Evolutionary conservation across 2,888 invertebrate species (phyloP).

Genomic region (Psylliodes chrysocephalus): DNA sequence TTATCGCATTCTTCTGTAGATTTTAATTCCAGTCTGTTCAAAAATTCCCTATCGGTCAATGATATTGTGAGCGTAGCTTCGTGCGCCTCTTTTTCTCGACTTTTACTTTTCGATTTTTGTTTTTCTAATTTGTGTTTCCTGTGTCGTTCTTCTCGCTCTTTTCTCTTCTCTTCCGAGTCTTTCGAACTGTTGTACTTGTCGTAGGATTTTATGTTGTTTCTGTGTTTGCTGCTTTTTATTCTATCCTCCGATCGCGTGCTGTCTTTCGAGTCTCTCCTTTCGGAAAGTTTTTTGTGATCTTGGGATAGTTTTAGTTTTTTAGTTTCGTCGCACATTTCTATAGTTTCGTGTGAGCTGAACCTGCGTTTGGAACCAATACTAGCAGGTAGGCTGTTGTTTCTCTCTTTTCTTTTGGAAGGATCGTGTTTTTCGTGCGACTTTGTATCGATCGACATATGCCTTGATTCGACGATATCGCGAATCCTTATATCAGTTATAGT

Average conservation of each 20-base stretch:
- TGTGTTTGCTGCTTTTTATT: conserved; percentile 67
- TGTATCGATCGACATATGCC: conserved; percentile 65
- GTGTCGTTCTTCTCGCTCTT: conserved; percentile 58
- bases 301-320: conserved; percentile 72
- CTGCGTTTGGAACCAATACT: conserved; percentile 77
- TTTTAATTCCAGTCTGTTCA: conserved; percentile 69
- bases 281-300: conserved; percentile 66
- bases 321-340: conserved; percentile 68
- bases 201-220: conserved; percentile 67
- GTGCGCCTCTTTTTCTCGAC: conserved; percentile 57
- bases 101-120: conserved; percentile 58
- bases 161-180: conserved; percentile 49
- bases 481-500: conserved; percentile 44
- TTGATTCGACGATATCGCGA: conserved; percentile 57
- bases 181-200: conserved; percentile 67
- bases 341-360: conserved; percentile 80
- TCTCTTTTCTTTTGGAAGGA: conserved; percentile 69
- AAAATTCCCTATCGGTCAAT: conserved; percentile 68
- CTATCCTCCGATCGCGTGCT: conserved; percentile 60
- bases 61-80: conserved; percentile 54
- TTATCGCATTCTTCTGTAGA: conserved; percentile 70
- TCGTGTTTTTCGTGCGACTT: conserved; percentile 51
- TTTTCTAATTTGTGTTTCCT: conserved; percentile 57
- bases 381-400: conserved; percentile 72
- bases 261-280: conserved; percentile 80